A percentile compares a stretch with the other conserved stretches of the same genome.
phyloP scores from a whole-genome alignment of 2,888 invertebrate species.

The Nesidiocoris tenuis region DNA sequence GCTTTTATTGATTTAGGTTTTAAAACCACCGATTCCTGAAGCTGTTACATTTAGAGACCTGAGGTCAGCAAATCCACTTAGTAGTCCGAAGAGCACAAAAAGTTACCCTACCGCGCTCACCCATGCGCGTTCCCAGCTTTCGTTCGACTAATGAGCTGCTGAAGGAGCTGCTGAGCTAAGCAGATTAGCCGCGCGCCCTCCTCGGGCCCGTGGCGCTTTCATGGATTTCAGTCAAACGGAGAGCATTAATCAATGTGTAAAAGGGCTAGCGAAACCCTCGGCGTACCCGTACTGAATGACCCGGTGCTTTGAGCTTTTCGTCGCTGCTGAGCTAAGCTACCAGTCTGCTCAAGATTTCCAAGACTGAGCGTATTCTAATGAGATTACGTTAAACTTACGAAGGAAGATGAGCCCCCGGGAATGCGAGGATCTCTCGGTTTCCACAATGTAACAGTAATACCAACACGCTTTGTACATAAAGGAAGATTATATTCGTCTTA shows the following conservation, averaged over 20 bases:
- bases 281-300: neutral
- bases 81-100: no score
- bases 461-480: no score
- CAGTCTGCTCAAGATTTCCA: neutral
- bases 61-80: no score
- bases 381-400: neutral
- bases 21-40: no score
- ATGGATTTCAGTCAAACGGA: neutral
- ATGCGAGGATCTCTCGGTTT: no score
- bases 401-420: neutral
- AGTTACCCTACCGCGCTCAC: no score
- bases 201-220: neutral
- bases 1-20: no score
- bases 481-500: no score
- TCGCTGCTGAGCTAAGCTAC: neutral
- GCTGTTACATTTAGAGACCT: no score
- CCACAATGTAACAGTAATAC: no score
- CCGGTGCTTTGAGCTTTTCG: neutral
- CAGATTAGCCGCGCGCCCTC: neutral
- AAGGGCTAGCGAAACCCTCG: neutral
- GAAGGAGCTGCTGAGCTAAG: neutral
- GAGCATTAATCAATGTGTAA: neutral
- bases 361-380: neutral
- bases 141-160: neutral
- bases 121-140: no score